Conservation (phyloP, 2,797 vertebrate species). For the Enoplosus armatus region DNA sequence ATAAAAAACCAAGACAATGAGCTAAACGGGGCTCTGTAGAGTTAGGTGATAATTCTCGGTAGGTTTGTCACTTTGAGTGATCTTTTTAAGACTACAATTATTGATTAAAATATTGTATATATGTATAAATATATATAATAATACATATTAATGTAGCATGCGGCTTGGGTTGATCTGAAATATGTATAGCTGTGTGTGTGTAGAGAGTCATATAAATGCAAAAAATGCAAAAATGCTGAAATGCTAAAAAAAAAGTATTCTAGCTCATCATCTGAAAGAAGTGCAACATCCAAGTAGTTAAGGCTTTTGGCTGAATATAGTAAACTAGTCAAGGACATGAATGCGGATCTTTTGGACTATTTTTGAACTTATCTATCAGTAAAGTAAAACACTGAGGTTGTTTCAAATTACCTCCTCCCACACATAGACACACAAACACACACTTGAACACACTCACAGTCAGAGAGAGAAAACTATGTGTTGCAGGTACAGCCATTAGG, state of each 20-base stretch:
- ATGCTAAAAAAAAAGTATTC: no score
- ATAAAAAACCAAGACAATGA: neutral
- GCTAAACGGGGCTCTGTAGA: neutral
- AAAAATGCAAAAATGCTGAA: no score
- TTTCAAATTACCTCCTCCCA: slow-evolving; percentile 40
- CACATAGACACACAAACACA: slow-evolving; percentile 30
- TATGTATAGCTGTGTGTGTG: no score
- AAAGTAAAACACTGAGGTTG: slow-evolving; percentile 17
- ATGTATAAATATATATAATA: no score
- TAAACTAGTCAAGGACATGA: neutral
- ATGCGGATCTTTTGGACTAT: slow-evolving; percentile 15
- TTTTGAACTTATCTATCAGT: slow-evolving; percentile 19
- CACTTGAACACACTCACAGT: slow-evolving; percentile 37
- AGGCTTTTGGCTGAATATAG: neutral
- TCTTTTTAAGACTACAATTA: neutral
- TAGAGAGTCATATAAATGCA: no score
- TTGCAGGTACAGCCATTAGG: slow-evolving; percentile 48
- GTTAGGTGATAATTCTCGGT: neutral
- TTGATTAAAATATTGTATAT: neutral
- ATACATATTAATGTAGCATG: neutral
- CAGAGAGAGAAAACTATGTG: slow-evolving; percentile 41
- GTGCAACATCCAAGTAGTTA: neutral
- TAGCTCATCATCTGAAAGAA: neutral
- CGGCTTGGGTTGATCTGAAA: no score
- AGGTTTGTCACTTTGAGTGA: neutral